Conservation (phyloP, 30 jellyfish, hydroid and myxozoan species). For the Chironex yamaguchii region DNA sequence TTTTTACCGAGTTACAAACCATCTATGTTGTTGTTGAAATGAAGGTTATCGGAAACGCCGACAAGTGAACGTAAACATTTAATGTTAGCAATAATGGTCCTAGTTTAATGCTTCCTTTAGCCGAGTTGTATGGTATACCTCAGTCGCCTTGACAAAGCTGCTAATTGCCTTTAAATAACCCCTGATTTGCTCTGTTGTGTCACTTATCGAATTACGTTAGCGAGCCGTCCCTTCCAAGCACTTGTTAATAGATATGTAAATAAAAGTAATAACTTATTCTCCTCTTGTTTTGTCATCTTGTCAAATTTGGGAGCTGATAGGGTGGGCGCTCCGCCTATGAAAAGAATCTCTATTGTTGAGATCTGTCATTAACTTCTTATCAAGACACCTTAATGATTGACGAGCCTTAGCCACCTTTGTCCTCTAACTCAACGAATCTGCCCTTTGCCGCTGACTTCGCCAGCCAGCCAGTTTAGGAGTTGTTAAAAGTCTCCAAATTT, state of each 20-base stretch:
- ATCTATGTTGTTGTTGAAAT: too few species aligned
- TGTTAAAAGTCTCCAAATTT: not conserved
- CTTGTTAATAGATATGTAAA: conserved; percentile 62
- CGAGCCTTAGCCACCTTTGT: conserved; percentile 62
- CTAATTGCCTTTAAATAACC: too few species aligned
- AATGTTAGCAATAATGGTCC: too few species aligned
- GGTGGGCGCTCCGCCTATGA: conserved; percentile 73
- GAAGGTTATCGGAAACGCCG: too few species aligned
- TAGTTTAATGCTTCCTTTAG: not conserved
- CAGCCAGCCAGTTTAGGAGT: not conserved
- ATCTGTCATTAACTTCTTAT: conserved; percentile 20
- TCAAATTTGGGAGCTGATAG: conserved; percentile 45
- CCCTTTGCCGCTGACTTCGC: not conserved
- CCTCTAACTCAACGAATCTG: not conserved
- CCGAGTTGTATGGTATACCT: not conserved
- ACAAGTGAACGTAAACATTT: too few species aligned
- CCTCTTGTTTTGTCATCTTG: conserved; percentile 74
- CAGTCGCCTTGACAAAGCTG: not conserved
- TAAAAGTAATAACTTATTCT: conserved; percentile 38
- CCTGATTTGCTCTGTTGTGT: not conserved
- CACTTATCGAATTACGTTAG: conserved; percentile 20
- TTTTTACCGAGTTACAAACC: too few species aligned
- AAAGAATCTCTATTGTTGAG: conserved; percentile 43
- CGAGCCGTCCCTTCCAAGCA: conserved; percentile 18
- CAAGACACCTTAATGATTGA: conserved; percentile 53